Base-by-base conservation (phyloP, 2,888 invertebrate species). In the Hofmannophila pseudospretella region DNA sequence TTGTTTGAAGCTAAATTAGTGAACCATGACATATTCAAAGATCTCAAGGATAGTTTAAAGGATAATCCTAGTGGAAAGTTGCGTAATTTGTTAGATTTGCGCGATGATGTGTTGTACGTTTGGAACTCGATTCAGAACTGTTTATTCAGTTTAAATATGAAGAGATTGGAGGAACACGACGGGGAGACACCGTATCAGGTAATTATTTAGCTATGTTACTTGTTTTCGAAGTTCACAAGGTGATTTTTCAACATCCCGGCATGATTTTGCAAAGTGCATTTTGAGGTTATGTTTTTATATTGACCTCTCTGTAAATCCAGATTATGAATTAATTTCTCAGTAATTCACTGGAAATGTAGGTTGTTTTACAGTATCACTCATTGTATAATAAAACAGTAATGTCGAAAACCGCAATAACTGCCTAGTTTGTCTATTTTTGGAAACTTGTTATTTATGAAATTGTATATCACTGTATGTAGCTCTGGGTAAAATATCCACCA, bases 51-150 rank as follows among this genome's bases (percentile, higher is more conserved):
- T 27, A 78, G 84, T 52, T 66, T 92, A 19, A 76, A 84, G 31
- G 88, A 89, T 54, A 80, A 67, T 62, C 49, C 77, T 16, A 75
- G 74, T 44, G 85, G 80, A 41, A 91, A 90, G 53, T 88, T 92
- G 48, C 81, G 87, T 41, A 91, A 91, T 71, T 87, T 92, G 48
- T 64, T 92, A 16, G 89, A 89, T 52, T 86, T 91, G 36, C 88
- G 89, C 41, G 91, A 92, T 49, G 90, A 92, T 67, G 88, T 92
- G 50, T 72, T 93, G 38, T 93, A 90, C 58, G 85, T 90, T 51
- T 93, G 93, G 93, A 89, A 91, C 60, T 82, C 88, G 1, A 72
- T 85, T 38, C 90, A 91, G 64, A 89, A 88, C 59, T 91, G 91
- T 67, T 82, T 93, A 42, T 76, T 90, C 52, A 86, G 90, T 41